phyloP scores from a whole-genome alignment of 1,140 invertebrate species.

The Adoxophyes honmai region DNA sequence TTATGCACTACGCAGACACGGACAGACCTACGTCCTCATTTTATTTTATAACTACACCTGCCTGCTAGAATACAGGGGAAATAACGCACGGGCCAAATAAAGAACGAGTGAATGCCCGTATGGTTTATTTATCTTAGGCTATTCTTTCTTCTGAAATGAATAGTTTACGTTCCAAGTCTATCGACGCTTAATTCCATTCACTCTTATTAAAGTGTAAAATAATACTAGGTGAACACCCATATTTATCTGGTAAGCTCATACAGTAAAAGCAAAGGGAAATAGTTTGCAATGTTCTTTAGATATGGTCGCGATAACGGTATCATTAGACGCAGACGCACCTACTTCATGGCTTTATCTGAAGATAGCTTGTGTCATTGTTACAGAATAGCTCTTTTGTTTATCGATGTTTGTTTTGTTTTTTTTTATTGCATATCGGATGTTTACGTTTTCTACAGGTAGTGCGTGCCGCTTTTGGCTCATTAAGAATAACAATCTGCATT shows the following conservation, averaged over 20 bases:
- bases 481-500: too few species aligned
- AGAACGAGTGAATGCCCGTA: conserved; percentile 28
- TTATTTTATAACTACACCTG: conserved; percentile 49
- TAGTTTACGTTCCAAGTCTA: background rate
- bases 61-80: conserved; percentile 22
- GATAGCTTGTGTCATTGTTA: conserved; percentile 5
- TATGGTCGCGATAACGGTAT: conserved; percentile 14
- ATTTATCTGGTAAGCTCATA: too few species aligned
- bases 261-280: background rate
- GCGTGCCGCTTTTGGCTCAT: too few species aligned
- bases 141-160: conserved; percentile 22
- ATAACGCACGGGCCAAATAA: conserved; percentile 20
- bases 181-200: too few species aligned
- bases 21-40: conserved; percentile 66
- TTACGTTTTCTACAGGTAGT: background rate
- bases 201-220: too few species aligned
- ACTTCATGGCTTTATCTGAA: background rate
- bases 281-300: conserved; percentile 3
- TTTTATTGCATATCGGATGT: background rate
- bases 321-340: background rate
- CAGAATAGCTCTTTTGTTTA: conserved; percentile 8
- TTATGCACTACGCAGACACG: conserved; percentile 60
- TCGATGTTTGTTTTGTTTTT: background rate
- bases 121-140: conserved; percentile 30
- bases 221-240: too few species aligned